Base-by-base conservation (phyloP, 2,888 invertebrate genomes). In the Chelonus formosanus region DNA sequence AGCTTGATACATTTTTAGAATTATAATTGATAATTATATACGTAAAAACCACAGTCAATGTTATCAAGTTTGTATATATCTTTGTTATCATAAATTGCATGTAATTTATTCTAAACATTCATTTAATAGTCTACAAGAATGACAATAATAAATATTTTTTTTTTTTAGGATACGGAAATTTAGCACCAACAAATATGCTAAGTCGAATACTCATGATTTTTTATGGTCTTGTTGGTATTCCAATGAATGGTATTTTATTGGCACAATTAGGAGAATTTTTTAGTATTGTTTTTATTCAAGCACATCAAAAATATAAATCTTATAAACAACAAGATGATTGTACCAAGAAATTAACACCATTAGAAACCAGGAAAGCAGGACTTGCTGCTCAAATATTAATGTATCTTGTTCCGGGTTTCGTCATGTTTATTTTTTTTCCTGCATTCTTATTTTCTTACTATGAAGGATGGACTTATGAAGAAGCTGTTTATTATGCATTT, bases 341-440 rank as follows among this genome's bases (percentile, higher is more conserved):
- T 50, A 66, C 75, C 7, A 78, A 78, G 59, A 80, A 79, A 53
- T 63, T 78, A n/a, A 75, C 75, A 0, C 76, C 78, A 0, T 67
- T 83, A 55, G 82, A 84, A 65, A 80, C 79, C 4, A 87, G 88
- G 44, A 89, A 90, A 74, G 85, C 93, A 45, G 91, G 92, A 58
- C 86, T 95, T 74, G 86, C 94, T 5, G 91, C 92, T 0, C 94
- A 94, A 77, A 91, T 96, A 63, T 86, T 92, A 68, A 88, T 94
- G 58, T 96, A 95, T 77, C 85, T 96, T n/a, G 87, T 93, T n/a
- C 96, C 96, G 4, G 96, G 96, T 10, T 90, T 96, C 78, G 87
- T 94, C 0, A 89, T 96, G 80, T 96, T 96, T 84, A 91, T 96
- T 65, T 90, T 96, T 75, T 84, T 96, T 52, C 96, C 96, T 0